phyloP scores from a whole-genome alignment of 2,797 vertebrate genomes.

The Serranus cabrilla region DNA sequence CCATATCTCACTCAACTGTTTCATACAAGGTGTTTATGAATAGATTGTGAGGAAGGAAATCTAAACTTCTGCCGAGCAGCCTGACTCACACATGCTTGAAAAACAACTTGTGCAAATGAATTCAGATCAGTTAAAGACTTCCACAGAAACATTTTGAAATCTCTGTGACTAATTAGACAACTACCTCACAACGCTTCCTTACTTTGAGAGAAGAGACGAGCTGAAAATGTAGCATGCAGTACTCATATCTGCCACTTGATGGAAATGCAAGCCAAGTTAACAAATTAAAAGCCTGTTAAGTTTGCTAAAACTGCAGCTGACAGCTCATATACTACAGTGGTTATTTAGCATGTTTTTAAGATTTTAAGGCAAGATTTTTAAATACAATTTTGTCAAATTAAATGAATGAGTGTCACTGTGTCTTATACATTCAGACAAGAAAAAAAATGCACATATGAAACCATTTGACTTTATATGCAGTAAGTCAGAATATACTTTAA shows the following conservation, averaged over 20 bases:
- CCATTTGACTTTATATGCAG: not conserved
- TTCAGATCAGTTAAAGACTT: not conserved
- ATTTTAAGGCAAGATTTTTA: too few relatives aligned
- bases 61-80: not conserved
- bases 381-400: not conserved
- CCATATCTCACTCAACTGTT: not conserved
- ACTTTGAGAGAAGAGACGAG: not conserved
- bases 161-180: not conserved
- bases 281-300: not conserved
- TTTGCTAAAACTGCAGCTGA: not conserved
- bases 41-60: not conserved
- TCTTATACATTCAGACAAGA: too few relatives aligned
- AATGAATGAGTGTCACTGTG: not conserved
- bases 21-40: not conserved
- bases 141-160: constrained; percentile 12
- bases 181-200: not conserved
- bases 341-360: not conserved
- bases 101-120: not conserved
- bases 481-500: not conserved
- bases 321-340: not conserved
- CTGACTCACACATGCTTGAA: constrained; percentile 2
- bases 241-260: constrained; percentile 68
- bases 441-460: not conserved
- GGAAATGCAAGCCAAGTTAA: constrained; percentile 67
- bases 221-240: constrained; percentile 54